Conservation (phyloP, 1,140 invertebrate species). For the Hyles euphorbiae region DNA sequence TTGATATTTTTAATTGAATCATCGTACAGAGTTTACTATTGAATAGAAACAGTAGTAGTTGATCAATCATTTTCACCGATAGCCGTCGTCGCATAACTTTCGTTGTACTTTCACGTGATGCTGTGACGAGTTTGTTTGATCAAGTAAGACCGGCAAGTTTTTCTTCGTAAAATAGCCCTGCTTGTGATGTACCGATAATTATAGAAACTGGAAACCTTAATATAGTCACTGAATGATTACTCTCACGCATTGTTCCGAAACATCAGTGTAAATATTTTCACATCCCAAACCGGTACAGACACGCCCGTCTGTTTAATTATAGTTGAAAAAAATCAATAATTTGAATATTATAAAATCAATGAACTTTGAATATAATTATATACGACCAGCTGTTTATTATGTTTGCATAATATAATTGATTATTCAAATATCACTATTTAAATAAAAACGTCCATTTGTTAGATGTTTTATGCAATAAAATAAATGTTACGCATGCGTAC, state of each 20-base stretch:
- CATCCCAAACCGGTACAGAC: slow-evolving; percentile 7
- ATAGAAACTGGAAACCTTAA: slow-evolving; percentile 23
- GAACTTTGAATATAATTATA: not conserved
- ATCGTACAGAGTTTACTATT: slow-evolving; percentile 19
- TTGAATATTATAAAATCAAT: slow-evolving; percentile 2
- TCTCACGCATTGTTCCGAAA: slow-evolving; percentile 19
- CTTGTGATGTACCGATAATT: slow-evolving; percentile 25
- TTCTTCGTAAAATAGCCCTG: slow-evolving; percentile 22
- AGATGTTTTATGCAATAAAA: too few relatives aligned
- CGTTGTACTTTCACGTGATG: slow-evolving; percentile 37
- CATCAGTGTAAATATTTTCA: slow-evolving; percentile 10
- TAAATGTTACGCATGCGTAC: too few relatives aligned
- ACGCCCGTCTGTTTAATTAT: not conserved
- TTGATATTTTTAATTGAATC: slow-evolving; percentile 27
- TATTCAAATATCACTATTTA: not conserved
- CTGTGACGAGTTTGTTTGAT: slow-evolving; percentile 34
- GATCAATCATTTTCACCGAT: slow-evolving; percentile 40
- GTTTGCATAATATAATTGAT: slow-evolving; percentile 8
- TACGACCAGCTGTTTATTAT: not conserved
- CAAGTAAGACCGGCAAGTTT: slow-evolving; percentile 28
- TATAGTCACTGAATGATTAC: slow-evolving; percentile 16
- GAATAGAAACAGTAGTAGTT: slow-evolving; percentile 30
- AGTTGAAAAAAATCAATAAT: not conserved
- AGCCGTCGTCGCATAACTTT: slow-evolving; percentile 24
- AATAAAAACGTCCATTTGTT: too few relatives aligned